phyloP scores from a whole-genome alignment of 2,797 vertebrate species.

The Tauraco hartlaubi region DNA sequence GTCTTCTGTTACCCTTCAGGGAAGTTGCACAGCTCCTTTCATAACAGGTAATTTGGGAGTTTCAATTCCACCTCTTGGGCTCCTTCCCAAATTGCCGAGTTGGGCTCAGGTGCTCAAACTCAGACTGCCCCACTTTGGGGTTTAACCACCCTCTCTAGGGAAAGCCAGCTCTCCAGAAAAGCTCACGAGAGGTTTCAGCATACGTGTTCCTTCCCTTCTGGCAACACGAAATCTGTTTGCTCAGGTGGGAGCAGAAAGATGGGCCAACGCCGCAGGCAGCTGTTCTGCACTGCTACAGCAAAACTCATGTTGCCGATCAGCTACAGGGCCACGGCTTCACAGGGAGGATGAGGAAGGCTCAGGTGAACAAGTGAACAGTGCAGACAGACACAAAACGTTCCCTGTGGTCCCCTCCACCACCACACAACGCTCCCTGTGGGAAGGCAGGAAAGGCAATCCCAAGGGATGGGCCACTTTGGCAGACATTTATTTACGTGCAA shows the following conservation, averaged over 20 bases:
- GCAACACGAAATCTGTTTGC: not conserved
- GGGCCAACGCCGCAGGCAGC: not conserved
- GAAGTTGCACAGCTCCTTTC: not conserved
- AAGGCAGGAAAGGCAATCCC: not conserved
- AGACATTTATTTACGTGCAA: not conserved
- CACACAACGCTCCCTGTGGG: too few relatives aligned
- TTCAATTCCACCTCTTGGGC: not conserved
- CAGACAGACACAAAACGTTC: fast-evolving
- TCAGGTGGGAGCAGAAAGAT: not conserved
- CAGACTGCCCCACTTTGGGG: not conserved
- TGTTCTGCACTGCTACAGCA: not conserved
- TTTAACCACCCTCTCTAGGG: not conserved
- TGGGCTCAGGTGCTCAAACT: not conserved
- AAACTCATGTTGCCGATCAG: not conserved
- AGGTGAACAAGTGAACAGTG: fast-evolving
- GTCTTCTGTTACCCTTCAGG: not conserved
- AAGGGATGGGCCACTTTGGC: not conserved
- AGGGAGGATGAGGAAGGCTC: not conserved
- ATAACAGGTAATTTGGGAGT: not conserved
- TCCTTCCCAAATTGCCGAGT: not conserved
- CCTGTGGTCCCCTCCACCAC: not conserved
- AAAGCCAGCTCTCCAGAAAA: not conserved
- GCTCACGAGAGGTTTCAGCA: fast-evolving
- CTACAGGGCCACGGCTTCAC: not conserved
- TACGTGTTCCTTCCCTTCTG: not conserved